Percentiles rank a stretch among this genome's conserved stretches.
Conservation (phyloP, 2,797 vertebrate species). For the Oreochromis mossambicus region DNA sequence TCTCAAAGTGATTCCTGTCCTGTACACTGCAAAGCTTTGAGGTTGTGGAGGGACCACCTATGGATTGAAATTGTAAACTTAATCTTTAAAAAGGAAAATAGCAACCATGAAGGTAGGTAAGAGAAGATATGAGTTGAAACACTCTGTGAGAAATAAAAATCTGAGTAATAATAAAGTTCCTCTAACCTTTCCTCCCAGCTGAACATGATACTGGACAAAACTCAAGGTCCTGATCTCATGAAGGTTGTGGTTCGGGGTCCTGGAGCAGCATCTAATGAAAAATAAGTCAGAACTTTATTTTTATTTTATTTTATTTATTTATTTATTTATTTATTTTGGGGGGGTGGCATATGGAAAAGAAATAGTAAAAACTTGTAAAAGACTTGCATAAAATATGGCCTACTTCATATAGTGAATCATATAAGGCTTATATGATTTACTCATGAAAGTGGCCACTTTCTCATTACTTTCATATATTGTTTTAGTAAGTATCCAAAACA, state of each 20-base stretch:
- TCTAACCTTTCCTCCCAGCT: background rate
- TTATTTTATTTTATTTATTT: no score
- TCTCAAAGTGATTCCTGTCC: background rate
- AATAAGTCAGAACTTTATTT: background rate
- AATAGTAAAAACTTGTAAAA: no score
- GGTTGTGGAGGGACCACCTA: background rate
- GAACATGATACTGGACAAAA: background rate
- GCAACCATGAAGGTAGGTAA: background rate
- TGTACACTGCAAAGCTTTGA: accelerated
- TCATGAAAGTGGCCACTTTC: no score
- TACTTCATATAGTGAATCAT: no score
- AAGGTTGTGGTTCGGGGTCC: background rate
- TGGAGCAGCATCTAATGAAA: background rate
- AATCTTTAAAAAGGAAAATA: background rate
- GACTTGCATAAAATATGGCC: no score
- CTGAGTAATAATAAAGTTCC: background rate
- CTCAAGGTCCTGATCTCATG: background rate
- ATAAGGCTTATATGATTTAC: no score
- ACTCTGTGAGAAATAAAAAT: background rate
- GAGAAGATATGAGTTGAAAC: background rate
- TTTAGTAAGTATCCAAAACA: no score
- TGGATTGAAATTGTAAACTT: background rate
- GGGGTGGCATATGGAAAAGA: no score
- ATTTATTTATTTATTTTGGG: no score
- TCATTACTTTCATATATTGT: no score